Base-by-base conservation (phyloP, 2,888 invertebrate genomes). In the Oligia latruncula region DNA sequence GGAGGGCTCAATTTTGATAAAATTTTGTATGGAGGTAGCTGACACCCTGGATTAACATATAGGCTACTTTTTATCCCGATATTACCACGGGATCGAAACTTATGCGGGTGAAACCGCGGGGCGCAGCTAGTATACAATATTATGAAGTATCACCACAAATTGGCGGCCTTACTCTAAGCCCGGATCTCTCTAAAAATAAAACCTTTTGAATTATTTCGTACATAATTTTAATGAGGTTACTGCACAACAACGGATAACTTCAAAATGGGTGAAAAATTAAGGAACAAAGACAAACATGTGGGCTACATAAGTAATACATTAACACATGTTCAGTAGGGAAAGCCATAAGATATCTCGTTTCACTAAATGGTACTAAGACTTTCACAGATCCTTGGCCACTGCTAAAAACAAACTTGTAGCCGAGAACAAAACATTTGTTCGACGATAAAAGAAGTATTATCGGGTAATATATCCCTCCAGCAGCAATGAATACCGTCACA, bases 391-490 rank as follows among this genome's bases (percentile, higher is more conserved):
- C n/a, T 13, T 40, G 2, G 6, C 35, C 4, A 40, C 40, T 46
- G 46, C 49, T 15, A 6, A 46, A 65, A 49, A 17, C 11, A 78
- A 20, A 11, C 62, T 35, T 64, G 13, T 52, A n/a, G 17, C 11
- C 46, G 8, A 23, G 1, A 23, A 49, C 23, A 6, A 62, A 15
- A 55, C 15, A 70, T 49, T 43, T 60, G 13, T 29, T 60, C 6
- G 58, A 46, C n/a, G 6, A 78, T 78, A 65, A 71, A 71, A 35
- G 0, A 46, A 35, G 15, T 80, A 65, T 49, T 29, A 60, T 58
- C 17, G 20, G 3, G 17, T 49, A 35, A 70, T 55, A 35, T 62
- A 55, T 70, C 20, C 43, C 55, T 15, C 40, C 13, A 71, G 55
- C 35, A 65, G 60, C 60, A 46, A 80, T 49, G 23, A 81, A 80